phyloP scores from a whole-genome alignment of 2,888 invertebrate genomes.

The Desoria tigrina region DNA sequence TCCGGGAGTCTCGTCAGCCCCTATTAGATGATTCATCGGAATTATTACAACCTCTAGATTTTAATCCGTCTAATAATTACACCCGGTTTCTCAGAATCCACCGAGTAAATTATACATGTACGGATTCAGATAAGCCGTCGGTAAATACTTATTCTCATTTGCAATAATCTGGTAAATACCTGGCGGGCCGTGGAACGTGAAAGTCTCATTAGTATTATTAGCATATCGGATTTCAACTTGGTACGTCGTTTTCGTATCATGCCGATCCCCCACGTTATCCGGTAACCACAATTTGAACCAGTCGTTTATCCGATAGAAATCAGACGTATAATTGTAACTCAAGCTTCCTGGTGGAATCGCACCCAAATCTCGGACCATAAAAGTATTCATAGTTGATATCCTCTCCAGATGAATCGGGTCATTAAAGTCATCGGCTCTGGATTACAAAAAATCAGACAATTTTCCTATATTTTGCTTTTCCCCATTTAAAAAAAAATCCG shows the following conservation, averaged over 20 bases:
- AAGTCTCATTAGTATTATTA: constrained; percentile 93
- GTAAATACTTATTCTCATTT: no score
- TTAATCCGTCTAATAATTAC: no score
- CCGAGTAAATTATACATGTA: no score
- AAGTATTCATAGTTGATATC: constrained; percentile 92
- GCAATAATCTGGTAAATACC: no score
- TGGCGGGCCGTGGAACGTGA: constrained; percentile 90
- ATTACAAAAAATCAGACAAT: constrained; percentile 25
- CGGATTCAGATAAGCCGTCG: no score
- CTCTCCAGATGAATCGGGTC: constrained; percentile 93
- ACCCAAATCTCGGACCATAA: constrained; percentile 81
- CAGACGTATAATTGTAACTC: constrained; percentile 85
- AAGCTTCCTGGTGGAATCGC: constrained; percentile 76
- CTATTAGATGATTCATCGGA: constrained; percentile 56
- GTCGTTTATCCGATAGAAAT: constrained; percentile 87
- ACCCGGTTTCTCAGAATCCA: no score
- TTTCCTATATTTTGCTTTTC: no score
- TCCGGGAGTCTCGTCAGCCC: constrained; percentile 85
- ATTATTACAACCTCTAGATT: no score
- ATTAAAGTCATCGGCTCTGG: constrained; percentile 85
- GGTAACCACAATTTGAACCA: constrained; percentile 91
- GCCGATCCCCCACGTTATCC: constrained; percentile 73
- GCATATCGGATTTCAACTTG: constrained; percentile 91
- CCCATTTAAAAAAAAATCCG: not conserved
- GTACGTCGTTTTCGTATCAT: constrained; percentile 89